phyloP scores from a whole-genome alignment of 2,888 invertebrate genomes.

The Cheilosia variabilis region DNA sequence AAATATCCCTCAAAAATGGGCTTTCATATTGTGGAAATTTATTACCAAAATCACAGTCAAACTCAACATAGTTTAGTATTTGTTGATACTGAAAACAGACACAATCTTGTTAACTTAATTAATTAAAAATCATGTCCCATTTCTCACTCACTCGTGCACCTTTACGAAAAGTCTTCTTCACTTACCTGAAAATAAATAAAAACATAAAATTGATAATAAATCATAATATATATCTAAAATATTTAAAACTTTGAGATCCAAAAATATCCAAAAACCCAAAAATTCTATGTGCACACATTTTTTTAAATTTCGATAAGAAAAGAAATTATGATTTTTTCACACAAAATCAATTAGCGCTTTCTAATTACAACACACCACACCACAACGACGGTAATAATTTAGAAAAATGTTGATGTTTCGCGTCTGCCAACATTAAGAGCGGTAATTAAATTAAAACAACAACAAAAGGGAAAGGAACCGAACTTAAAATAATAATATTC shows the following conservation, averaged over 20 bases:
- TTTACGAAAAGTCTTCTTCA: background rate
- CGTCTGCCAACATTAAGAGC: slow-evolving; percentile 22
- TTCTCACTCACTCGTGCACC: background rate
- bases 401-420: slow-evolving; percentile 1
- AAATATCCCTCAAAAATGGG: no score
- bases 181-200: slow-evolving; percentile 30
- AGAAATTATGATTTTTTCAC: background rate
- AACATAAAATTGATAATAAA: background rate
- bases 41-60: no score
- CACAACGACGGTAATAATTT: slow-evolving; percentile 7
- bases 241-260: no score
- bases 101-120: no score
- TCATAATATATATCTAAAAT: background rate
- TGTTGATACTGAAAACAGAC: no score
- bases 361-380: slow-evolving; percentile 25
- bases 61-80: no score
- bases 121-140: background rate
- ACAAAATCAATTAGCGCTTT: slow-evolving; percentile 41
- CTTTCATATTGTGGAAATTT: no score
- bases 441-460: background rate
- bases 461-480: no score
- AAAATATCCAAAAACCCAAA: background rate
- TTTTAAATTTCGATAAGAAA: slow-evolving; percentile 29
- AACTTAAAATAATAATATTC: slow-evolving; percentile 19
- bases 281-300: background rate